Conservation (phyloP, 2,113 vertebrate species). For the Haemorhous mexicanus region DNA sequence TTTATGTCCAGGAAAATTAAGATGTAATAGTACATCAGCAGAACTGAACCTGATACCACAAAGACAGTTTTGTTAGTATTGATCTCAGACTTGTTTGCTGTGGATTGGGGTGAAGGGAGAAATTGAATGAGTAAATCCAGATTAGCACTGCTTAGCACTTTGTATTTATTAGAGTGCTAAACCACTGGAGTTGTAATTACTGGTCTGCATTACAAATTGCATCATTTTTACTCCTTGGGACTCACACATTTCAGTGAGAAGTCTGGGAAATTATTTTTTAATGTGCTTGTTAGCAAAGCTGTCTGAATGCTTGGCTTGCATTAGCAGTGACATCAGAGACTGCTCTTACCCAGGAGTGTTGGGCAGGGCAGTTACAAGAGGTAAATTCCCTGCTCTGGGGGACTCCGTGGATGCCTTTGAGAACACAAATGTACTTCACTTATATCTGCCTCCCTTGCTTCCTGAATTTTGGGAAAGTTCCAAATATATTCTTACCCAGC, state of each 20-base stretch:
- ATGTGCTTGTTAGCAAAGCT: background rate
- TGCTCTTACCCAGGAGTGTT: background rate
- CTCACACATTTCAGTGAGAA: background rate
- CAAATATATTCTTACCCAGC: background rate
- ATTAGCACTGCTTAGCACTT: background rate
- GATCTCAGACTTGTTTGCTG: slow-evolving; percentile 48
- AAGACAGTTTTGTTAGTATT: slow-evolving; percentile 42
- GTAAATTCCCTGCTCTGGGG: background rate
- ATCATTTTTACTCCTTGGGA: background rate
- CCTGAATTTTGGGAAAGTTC: background rate
- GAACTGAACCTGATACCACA: slow-evolving; percentile 9
- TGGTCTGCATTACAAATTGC: slow-evolving; percentile 13
- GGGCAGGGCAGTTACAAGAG: background rate
- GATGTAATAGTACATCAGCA: background rate
- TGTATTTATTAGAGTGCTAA: slow-evolving; percentile 40
- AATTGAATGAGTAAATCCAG: slow-evolving; percentile 28
- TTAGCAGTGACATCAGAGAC: background rate
- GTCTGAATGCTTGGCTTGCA: background rate
- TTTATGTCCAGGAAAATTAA: slow-evolving; percentile 57
- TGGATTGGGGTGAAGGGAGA: background rate
- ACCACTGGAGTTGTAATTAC: slow-evolving; percentile 33
- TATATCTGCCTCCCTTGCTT: background rate
- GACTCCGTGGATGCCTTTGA: background rate
- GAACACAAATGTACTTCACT: background rate
- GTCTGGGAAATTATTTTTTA: background rate